Conservation (phyloP, 1,140 invertebrate species). For the Magallana gigas region DNA sequence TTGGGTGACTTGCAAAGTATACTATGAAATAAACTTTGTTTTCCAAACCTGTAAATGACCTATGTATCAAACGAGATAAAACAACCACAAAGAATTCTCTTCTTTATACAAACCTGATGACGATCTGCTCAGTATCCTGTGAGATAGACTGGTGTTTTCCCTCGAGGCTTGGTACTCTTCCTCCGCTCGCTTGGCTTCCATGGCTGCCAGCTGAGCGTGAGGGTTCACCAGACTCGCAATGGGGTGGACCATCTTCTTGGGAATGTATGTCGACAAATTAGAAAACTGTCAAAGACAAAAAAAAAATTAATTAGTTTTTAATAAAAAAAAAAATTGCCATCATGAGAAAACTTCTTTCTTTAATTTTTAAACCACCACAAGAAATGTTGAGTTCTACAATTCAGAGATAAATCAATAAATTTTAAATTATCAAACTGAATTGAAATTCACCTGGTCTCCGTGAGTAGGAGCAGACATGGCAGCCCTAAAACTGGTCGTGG, state of each 20-base stretch:
- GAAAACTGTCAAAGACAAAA: slow-evolving; percentile 46
- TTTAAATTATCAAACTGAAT: no score
- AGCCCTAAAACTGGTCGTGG: slow-evolving; percentile 47
- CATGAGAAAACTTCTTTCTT: no score
- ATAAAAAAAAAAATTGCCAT: no score
- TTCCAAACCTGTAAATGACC: no score
- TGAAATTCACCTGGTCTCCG: not conserved
- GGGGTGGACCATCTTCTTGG: slow-evolving; percentile 66
- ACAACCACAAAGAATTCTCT: no score
- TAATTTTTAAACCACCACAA: no score
- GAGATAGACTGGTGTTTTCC: slow-evolving; percentile 43
- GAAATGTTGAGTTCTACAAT: no score
- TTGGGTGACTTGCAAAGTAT: no score
- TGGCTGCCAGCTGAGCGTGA: slow-evolving; percentile 59
- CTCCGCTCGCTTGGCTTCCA: slow-evolving; percentile 50
- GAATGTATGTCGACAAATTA: slow-evolving; percentile 54
- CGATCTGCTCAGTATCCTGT: not conserved
- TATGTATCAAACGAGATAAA: no score
- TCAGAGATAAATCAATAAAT: no score
- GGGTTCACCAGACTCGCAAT: slow-evolving; percentile 71
- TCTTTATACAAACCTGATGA: not conserved
- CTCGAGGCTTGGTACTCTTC: slow-evolving; percentile 52
- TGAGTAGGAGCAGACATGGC: slow-evolving; percentile 17
- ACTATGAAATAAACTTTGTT: no score
- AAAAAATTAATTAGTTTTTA: not conserved